A percentile compares a stretch with the other conserved stretches of the same genome.
Evolutionary conservation across 37 sponge, comb jelly and placozoan genomes (phyloP).

Genomic region (Geodia barretti): DNA sequence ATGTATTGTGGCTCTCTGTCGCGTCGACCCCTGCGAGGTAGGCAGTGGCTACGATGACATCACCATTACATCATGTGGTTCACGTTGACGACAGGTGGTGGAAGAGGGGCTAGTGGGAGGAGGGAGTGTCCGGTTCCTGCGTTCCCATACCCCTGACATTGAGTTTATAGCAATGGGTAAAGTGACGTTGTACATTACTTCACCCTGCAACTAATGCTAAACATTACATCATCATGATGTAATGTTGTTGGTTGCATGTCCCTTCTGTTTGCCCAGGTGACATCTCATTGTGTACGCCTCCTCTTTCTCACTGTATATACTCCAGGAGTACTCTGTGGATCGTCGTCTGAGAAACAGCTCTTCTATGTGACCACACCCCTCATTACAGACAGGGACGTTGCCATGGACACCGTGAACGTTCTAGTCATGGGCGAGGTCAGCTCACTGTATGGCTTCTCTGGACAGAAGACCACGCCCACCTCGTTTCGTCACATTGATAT

Average conservation of each 20-base stretch:
- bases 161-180: constrained; percentile 72
- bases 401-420: constrained; percentile 37
- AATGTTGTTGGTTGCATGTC: too few relatives aligned
- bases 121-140: constrained; percentile 52
- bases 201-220: neutral
- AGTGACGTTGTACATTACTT: neutral
- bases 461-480: neutral
- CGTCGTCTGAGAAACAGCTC: constrained; percentile 32
- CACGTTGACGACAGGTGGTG: constrained; percentile 32
- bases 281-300: neutral
- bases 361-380: constrained; percentile 66
- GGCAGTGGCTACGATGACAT: neutral
- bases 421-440: constrained; percentile 15
- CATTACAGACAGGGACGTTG: neutral
- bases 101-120: constrained; percentile 13
- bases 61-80: neutral
- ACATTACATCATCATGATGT: too few relatives aligned
- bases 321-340: constrained; percentile 66
- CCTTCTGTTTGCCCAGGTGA: too few relatives aligned
- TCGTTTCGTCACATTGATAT: neutral
- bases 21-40: constrained; percentile 55
- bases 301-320: neutral
- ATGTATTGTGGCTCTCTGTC: constrained; percentile 62
- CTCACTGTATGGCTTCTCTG: neutral
- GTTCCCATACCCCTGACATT: constrained; percentile 36